phyloP scores from a whole-genome alignment of 2,113 vertebrate species.

The Mesembrinibis cayennensis region DNA sequence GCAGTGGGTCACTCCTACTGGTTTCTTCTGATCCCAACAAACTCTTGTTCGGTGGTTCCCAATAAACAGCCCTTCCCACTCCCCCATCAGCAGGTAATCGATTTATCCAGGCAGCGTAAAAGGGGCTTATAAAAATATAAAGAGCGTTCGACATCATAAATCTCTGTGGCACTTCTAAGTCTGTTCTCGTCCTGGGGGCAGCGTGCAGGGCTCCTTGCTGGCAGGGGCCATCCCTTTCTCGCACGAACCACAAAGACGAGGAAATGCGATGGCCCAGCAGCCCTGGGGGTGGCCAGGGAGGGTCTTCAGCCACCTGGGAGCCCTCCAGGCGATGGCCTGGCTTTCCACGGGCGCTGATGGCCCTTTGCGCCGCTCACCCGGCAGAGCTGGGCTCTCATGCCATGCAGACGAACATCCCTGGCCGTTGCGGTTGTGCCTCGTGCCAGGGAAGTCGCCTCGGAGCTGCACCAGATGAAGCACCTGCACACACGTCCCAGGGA shows the following conservation, averaged over 20 bases:
- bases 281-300: background rate
- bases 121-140: background rate
- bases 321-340: background rate
- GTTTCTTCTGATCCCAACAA: background rate
- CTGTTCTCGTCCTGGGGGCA: background rate
- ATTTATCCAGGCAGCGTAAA: background rate
- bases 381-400: background rate
- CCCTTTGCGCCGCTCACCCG: background rate
- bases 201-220: background rate
- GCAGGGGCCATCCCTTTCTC: background rate
- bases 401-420: background rate
- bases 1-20: background rate
- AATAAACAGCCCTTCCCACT: background rate
- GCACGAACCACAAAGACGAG: background rate
- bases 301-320: background rate
- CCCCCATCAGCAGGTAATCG: background rate
- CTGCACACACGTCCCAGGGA: fast-evolving
- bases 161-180: background rate
- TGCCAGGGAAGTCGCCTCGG: background rate
- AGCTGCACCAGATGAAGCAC: background rate
- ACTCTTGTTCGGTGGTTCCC: background rate
- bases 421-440: fast-evolving
- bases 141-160: background rate
- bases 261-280: background rate
- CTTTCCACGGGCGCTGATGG: background rate